phyloP scores from a whole-genome alignment of 2,888 invertebrate species.

The Phoronis australis region DNA sequence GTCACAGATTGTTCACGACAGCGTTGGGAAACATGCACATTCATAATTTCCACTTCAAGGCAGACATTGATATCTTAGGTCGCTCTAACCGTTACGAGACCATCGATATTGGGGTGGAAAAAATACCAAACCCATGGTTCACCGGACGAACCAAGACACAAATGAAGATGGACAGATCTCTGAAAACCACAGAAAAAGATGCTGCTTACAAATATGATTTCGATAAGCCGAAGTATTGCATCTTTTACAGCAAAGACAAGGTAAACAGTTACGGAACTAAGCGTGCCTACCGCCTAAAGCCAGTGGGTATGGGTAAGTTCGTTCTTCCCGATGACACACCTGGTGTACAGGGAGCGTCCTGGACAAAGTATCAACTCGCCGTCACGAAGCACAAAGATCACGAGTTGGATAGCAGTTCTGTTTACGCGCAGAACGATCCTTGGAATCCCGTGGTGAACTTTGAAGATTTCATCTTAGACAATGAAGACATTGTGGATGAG shows the following conservation, averaged over 20 bases:
- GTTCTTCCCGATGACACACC: conserved; percentile 22
- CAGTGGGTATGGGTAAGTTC: conserved; percentile 22
- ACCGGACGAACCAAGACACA: conserved; percentile 15
- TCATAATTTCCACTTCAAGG: conserved; percentile 37
- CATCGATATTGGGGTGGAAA: conserved; percentile 22
- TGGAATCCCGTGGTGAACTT: conserved; percentile 37
- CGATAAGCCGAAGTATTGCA: conserved; percentile 24
- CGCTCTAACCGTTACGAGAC: conserved; percentile 29
- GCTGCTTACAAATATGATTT: conserved; percentile 21
- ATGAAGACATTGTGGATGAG: conserved; percentile 34
- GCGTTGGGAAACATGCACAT: conserved; percentile 34
- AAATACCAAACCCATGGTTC: conserved; percentile 21
- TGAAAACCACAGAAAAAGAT: conserved; percentile 27
- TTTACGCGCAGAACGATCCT: conserved; percentile 36
- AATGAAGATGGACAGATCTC: conserved; percentile 16
- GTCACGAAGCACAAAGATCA: conserved; percentile 36
- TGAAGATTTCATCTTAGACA: conserved; percentile 31
- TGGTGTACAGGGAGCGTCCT: conserved; percentile 25
- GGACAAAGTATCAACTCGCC: conserved; percentile 34
- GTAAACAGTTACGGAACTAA: conserved; percentile 25
- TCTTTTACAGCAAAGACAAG: conserved; percentile 23
- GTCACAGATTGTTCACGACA: conserved; percentile 23
- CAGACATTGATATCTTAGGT: conserved; percentile 39
- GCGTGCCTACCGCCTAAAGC: conserved; percentile 30
- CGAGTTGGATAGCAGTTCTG: conserved; percentile 33